These are phyloP conservation scores for Papilio polytes DNA, from an alignment of 1,140 invertebrate species.

Conservation along the genomic window DNA sequence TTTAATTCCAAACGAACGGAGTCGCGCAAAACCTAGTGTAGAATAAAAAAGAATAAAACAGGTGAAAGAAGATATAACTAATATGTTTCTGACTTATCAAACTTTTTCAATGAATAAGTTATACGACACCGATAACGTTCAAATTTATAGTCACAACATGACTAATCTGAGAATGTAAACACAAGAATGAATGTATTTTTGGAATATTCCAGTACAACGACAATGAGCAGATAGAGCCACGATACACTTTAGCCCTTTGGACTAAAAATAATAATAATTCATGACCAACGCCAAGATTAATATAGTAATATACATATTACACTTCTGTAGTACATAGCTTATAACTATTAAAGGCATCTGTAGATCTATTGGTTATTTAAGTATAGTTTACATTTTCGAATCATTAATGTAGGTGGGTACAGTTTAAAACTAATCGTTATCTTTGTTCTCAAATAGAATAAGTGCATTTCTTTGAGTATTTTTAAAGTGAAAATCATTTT, in stretches of 20 bases:
- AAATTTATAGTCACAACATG: constrained; percentile 4
- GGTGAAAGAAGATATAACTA: neutral
- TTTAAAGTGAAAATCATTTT: too few species aligned
- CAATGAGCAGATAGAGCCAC: neutral
- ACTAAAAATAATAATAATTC: neutral
- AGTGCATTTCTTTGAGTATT: too few species aligned
- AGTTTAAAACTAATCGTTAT: too few species aligned
- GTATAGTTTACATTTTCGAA: too few species aligned
- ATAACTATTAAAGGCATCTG: too few species aligned
- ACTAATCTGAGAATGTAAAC: neutral
- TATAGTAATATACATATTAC: neutral
- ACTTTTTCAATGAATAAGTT: neutral
- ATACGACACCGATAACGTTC: neutral
- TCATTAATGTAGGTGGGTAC: too few species aligned
- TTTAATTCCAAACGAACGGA: too few species aligned
- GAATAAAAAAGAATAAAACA: neutral
- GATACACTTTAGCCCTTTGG: constrained; percentile 14
- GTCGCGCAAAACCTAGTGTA: neutral
- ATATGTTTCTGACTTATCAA: neutral
- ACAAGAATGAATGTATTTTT: constrained; percentile 35
- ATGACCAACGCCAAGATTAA: neutral
- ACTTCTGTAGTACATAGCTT: too few species aligned
- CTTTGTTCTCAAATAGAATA: too few species aligned
- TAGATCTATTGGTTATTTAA: too few species aligned
- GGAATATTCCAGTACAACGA: constrained; percentile 38